Evolutionary conservation across 1,140 invertebrate species (phyloP), one percentile per base, ranked within the genome.

Genomic region (Colletes gigas): DNA sequence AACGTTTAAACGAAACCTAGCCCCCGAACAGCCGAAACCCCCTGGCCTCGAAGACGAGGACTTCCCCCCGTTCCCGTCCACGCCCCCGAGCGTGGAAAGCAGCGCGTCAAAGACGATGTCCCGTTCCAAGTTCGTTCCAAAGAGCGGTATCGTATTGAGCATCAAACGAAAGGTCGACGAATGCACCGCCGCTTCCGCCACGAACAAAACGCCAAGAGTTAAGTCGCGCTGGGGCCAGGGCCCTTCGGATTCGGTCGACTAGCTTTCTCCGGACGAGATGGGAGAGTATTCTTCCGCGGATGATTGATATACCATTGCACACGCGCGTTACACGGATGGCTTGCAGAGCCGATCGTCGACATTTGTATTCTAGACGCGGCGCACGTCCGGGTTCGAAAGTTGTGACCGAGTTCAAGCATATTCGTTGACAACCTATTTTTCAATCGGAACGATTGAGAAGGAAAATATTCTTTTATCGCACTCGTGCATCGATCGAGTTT

Each of bases 191-290:
- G 70, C 83, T 41, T 1, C 57, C 17, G 66, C 83, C 4, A 75
- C 88, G 0, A 57, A 54, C 1, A 92, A 92, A 80, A 39, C 74
- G 8, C 54, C 86, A 30, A 89, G 91, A 60, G 84, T 84, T 67
- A 92, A 93, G 50, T 93, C 92, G 10, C 88, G 92, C 19, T 93
- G 92, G 92, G 90, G 91, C 52, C 91, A 92, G 55, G 89, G 88
- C n/a, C 89, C 92, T 1, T 78, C 85, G 4, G 84, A 87, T 14
- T 87, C 68, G 0, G 1, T 41, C 5, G 54, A 68, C 62, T 80
- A 60, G 10, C 0, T 52, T 3, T 19, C n/a, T 1, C 19, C 10
- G 12, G 14, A 39, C 19, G 10, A 39, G 19, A 41, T 14, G 14
- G 52, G 10, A 8, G 19, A 44, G 3, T 14, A 3, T 57, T 57